Conservation (phyloP, 2,797 vertebrate species). For the Chaenodraco wilsoni region DNA sequence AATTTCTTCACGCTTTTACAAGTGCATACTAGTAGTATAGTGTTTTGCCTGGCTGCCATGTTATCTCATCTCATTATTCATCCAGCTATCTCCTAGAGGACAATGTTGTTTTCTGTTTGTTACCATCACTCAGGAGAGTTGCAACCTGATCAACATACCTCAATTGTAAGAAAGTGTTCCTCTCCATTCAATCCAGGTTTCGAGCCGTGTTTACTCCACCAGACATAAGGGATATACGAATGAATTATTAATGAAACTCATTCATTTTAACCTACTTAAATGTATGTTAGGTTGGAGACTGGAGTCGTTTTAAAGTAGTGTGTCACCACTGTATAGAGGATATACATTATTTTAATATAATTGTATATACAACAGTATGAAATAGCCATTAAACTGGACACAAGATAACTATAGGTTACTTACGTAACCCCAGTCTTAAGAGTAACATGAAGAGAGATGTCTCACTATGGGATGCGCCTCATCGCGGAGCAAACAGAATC, state of each 20-base stretch:
- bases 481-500: too few species aligned
- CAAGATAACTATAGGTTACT: constrained; percentile 5
- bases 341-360: neutral
- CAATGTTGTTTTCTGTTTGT: neutral
- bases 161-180: neutral
- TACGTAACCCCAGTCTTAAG: too few species aligned
- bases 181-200: neutral
- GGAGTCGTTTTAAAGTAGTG: neutral
- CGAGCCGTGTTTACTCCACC: constrained; percentile 3
- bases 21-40: too few species aligned
- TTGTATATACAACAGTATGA: neutral
- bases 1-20: too few species aligned
- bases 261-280: neutral
- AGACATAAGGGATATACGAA: neutral
- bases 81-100: neutral
- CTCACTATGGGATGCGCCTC: too few species aligned
- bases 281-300: constrained; percentile 5
- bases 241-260: constrained; percentile 12
- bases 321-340: neutral
- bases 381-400: constrained; percentile 4
- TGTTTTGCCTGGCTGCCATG: neutral
- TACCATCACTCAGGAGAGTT: neutral
- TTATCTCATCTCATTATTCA: neutral
- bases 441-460: too few species aligned
- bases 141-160: constrained; percentile 5